A percentile compares a stretch with the other conserved stretches of the same genome.
Evolutionary conservation across 2,888 invertebrate genomes (phyloP).

Genomic region (Aethes cnicana): DNA sequence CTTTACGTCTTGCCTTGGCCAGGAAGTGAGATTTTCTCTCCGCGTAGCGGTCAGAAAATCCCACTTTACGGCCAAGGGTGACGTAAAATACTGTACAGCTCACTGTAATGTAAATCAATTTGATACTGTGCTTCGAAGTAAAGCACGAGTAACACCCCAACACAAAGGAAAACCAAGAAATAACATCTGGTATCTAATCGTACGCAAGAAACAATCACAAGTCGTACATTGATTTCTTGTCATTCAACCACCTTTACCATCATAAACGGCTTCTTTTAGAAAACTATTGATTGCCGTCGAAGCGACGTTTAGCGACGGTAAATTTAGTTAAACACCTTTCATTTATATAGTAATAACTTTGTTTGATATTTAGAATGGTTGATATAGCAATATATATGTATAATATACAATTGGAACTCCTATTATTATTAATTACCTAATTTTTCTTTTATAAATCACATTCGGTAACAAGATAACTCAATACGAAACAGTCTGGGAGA

Average conservation of each 20-base stretch:
- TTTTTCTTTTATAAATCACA: slow-evolving; percentile 73
- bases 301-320: slow-evolving; percentile 9
- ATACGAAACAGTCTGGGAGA: slow-evolving; percentile 67
- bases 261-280: slow-evolving; percentile 18
- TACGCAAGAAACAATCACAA: slow-evolving; percentile 13
- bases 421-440: slow-evolving; percentile 81
- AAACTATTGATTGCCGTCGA: slow-evolving; percentile 22
- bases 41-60: no score
- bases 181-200: no score
- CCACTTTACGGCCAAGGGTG: no score
- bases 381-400: slow-evolving; percentile 72
- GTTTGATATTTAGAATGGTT: slow-evolving; percentile 53
- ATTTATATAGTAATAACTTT: slow-evolving; percentile 38
- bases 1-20: no score
- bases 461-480: slow-evolving; percentile 75
- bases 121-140: no score
- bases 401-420: slow-evolving; percentile 82
- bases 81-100: no score
- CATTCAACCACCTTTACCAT: slow-evolving; percentile 8
- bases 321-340: slow-evolving; percentile 6
- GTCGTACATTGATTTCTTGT: slow-evolving; percentile 8
- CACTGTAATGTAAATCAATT: no score
- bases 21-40: no score
- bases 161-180: no score
- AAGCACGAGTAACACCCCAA: no score